Evolutionary conservation across 2,888 invertebrate genomes (phyloP).

Genomic region (Pterostichus niger): DNA sequence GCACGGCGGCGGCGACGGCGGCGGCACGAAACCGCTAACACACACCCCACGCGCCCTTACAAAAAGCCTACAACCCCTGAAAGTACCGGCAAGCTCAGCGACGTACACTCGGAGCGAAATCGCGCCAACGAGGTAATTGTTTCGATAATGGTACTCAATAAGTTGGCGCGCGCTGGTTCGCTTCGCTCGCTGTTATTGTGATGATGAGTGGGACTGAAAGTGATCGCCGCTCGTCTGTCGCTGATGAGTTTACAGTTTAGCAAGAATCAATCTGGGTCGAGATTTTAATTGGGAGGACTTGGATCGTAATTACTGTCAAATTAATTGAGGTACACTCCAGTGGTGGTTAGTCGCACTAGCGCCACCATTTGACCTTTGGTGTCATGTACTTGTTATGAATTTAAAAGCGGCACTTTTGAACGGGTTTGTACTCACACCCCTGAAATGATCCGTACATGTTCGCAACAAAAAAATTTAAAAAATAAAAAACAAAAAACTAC

Average conservation of each 20-base stretch:
- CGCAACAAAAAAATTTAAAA: conserved; percentile 76
- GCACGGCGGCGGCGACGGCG: conserved; percentile 70
- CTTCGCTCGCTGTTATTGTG: conserved; percentile 18
- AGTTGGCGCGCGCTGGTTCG: conserved; percentile 13
- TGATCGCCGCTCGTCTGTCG: conserved; percentile 4
- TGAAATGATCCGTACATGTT: conserved; percentile 77
- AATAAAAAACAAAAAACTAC: conserved; percentile 80
- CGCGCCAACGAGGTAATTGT: conserved; percentile 33
- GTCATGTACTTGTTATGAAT: conserved; percentile 50
- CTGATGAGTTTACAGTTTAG: conserved; percentile 30
- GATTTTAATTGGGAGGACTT: conserved; percentile 62
- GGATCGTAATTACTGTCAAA: conserved; percentile 64
- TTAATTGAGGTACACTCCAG: conserved; percentile 60
- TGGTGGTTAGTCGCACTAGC: conserved; percentile 35
- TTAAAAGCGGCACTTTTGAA: conserved; percentile 72
- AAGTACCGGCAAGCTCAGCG: conserved; percentile 73
- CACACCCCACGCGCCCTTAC: conserved; percentile 75
- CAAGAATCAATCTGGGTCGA: conserved; percentile 55
- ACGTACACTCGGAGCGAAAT: conserved; percentile 71
- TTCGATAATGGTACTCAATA: conserved; percentile 53
- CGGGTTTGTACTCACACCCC: conserved; percentile 76
- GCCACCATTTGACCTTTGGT: conserved; percentile 31
- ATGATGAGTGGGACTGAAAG: conserved; percentile 30
- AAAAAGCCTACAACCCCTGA: conserved; percentile 76
- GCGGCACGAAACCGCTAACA: conserved; percentile 75